Evolutionary conservation across 2,113 vertebrate species (phyloP), one percentile per base, ranked within the genome.

Genomic region (Gavia stellata): DNA sequence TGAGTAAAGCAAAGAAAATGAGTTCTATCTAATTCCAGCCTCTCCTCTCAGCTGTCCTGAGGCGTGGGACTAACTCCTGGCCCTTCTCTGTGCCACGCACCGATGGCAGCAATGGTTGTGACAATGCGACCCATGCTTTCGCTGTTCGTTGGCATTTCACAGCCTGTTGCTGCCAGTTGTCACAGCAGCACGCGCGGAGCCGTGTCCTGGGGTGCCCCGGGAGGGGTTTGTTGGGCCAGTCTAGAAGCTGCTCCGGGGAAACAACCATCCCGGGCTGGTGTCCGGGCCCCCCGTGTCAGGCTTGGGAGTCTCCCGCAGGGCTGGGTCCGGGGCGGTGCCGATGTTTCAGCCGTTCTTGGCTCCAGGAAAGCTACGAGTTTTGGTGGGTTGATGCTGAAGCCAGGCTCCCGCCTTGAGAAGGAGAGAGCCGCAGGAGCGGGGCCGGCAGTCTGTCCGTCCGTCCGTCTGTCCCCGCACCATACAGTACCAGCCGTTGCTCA

Each of bases 251-350:
- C 20, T 15, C 7, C 17, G 49, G 29, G 55, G 33, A 26, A 26
- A 9, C 10, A n/a, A 3, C 14, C 2, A 3, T 5, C 31, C 38
- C 47, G 2, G 72, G 34, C 1, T 5, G 33, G 33, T 4, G n/a
- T 3, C 21, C 5, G 29, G 29, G 24, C 36, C 16, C 55, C 36
- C 66, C 2, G 17, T 2, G 24, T 14, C 31, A n/a, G 28, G 12
- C 28, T 4, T 3, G 47, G 5, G 40, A 20, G 23, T 5, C 12
- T 42, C 58, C 62, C 28, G 56, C 77, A 20, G 45, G 7, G 17
- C 75, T 15, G 1, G 3, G 21, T 5, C n/a, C 9, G 2, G 50
- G 33, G 10, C 7, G 4, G 38, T 18, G 8, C 42, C 1, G 0
- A 1, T 14, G 3, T 19, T 63, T 38, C 13, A 16, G 59, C n/a